Evolutionary conservation across 1,140 invertebrate species (phyloP), one percentile per base, ranked within the genome.

Genomic region (Venturia canescens): DNA sequence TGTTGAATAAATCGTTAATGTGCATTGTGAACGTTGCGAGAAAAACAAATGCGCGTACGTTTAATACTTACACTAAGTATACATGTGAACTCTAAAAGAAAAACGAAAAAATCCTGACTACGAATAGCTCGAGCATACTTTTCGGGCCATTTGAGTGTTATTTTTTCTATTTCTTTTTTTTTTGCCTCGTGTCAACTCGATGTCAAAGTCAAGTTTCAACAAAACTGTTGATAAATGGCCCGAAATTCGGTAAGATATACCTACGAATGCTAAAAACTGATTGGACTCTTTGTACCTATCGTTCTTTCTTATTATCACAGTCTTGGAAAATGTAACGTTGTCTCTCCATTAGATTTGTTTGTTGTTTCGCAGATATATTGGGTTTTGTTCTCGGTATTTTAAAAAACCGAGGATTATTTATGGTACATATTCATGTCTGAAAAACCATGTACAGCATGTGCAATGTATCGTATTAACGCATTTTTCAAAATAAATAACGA

Each of bases 231-330:
- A 34, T n/a, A 15, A 71, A 71, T 26, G 69, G 69, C 34, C 69
- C 23, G 34, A 71, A 71, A 71, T 71, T n/a, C 31, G 18, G 38
- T 38, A 26, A n/a, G 23, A 44, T 26, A 26, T 38, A 71, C 71
- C 60, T 66, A 74, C 76, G 38, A 23, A 63, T 63, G 60, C 60
- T 71, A 31, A 66, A 69, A 79, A 79, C 6, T 48, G 26, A 69
- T 79, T 79, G 31, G 67, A 69, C 67, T 48, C 60, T 79, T 78
- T 66, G 75, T 78, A 83, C 34, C 77, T 53, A 34, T 78, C 48
- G 77, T 82, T 80, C 80, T 75, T 84, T 84, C 76, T 71, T 83
- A 88, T 87, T 88, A 91, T 91, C 90, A 91, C 89, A 90, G 89
- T 89, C 85, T 74, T 79, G 82, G 86, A 84, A 89, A 89, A 88